A percentile compares a stretch with the other conserved stretches of the same genome.
These are phyloP conservation scores for Crematogaster levior DNA, from an alignment of 2,888 invertebrate genomes.

Conservation along the genomic window DNA sequence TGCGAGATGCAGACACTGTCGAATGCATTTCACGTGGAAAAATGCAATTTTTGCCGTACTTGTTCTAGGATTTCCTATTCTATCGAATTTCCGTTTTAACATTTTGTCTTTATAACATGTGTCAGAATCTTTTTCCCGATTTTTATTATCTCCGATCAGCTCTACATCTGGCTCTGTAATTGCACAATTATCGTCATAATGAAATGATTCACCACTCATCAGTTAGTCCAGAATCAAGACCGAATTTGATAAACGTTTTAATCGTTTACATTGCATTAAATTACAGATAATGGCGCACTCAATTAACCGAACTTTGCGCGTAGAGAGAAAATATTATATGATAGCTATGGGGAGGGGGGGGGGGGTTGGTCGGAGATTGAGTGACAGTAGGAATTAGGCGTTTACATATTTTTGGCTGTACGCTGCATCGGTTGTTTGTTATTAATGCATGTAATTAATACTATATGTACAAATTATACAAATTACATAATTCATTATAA, in stretches of 20 bases:
- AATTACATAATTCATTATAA: conserved; percentile 56
- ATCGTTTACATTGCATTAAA: conserved; percentile 74
- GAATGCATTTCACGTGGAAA: conserved; percentile 5
- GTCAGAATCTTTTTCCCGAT: conserved; percentile 1
- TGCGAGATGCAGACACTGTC: background rate
- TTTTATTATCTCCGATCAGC: conserved; percentile 5
- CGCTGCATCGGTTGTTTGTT: conserved; percentile 46
- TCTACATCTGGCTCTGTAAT: background rate
- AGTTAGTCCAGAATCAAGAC: conserved; percentile 70
- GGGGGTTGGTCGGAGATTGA: conserved; percentile 47
- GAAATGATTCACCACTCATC: conserved; percentile 68
- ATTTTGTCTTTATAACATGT: conserved; percentile 14
- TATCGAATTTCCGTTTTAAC: conserved; percentile 21
- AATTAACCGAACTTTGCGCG: conserved; percentile 65
- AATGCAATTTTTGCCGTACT: conserved; percentile 7
- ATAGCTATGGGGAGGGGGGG: conserved; percentile 43
- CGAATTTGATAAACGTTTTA: conserved; percentile 71
- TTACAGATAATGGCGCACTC: conserved; percentile 71
- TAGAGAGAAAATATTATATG: conserved; percentile 72
- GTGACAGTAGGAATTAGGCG: conserved; percentile 54
- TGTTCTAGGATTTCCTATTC: conserved; percentile 1
- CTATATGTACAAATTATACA: conserved; percentile 55
- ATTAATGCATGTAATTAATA: conserved; percentile 56
- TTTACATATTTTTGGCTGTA: conserved; percentile 53
- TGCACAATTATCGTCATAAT: conserved; percentile 51